Percentiles rank a stretch among this genome's conserved stretches.
Conservation (phyloP, 2,888 invertebrate genomes). For the Drosophila austrosaltans region DNA sequence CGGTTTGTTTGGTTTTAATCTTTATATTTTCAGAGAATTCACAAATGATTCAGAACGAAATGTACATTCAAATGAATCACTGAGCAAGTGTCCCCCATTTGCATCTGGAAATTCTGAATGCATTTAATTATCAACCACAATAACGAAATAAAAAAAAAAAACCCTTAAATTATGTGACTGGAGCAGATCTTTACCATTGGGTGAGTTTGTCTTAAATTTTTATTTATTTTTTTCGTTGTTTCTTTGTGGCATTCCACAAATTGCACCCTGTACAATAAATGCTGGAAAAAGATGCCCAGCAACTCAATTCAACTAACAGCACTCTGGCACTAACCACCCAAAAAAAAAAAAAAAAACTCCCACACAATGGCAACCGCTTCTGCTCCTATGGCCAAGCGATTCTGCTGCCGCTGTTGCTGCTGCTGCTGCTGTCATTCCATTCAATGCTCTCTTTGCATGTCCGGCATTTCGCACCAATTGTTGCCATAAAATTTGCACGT, state of each 20-base stretch:
- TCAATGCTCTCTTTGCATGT: slow-evolving; percentile 61
- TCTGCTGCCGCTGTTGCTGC: slow-evolving; percentile 11
- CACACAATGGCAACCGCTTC: slow-evolving; percentile 23
- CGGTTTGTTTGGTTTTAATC: not conserved
- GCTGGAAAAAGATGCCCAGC: slow-evolving; percentile 24
- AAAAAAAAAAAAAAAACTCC: slow-evolving; percentile 15
- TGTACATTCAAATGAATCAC: slow-evolving; percentile 4
- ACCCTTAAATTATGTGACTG: not conserved
- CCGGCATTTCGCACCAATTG: slow-evolving; percentile 79
- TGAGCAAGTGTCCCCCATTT: not conserved
- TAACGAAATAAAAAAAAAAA: not conserved
- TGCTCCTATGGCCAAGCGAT: slow-evolving; percentile 13
- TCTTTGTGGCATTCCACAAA: slow-evolving; percentile 36
- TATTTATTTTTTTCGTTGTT: not conserved
- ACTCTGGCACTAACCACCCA: slow-evolving; percentile 35
- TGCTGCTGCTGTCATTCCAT: slow-evolving; percentile 54
- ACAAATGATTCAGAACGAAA: slow-evolving; percentile 4
- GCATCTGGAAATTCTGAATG: slow-evolving; percentile 6
- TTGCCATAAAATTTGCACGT: slow-evolving; percentile 76
- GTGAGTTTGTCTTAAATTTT: not conserved
- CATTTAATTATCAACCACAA: slow-evolving; percentile 6
- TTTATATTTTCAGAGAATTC: slow-evolving; percentile 2
- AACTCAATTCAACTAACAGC: slow-evolving; percentile 50
- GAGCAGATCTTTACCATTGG: slow-evolving; percentile 28
- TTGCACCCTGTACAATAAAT: slow-evolving; percentile 42